Conservation (phyloP, 2,113 vertebrate species). For the Hippolais icterina region DNA sequence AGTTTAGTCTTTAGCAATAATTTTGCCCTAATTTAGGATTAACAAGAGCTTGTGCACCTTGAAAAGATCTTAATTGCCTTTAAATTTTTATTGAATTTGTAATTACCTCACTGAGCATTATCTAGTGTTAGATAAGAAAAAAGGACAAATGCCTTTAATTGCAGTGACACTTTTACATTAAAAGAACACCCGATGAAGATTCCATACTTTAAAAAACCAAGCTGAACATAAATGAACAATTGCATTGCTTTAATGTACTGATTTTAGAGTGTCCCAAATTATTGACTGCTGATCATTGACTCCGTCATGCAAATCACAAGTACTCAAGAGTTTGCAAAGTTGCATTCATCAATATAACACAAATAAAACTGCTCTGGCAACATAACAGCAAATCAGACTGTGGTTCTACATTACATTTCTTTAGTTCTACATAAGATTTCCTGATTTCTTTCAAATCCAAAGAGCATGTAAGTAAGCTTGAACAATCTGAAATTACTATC, state of each 20-base stretch:
- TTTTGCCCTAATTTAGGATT: not conserved
- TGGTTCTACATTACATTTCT: not conserved
- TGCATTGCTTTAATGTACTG: not conserved
- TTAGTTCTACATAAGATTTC: not conserved
- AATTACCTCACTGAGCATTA: not conserved
- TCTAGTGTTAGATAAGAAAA: not conserved
- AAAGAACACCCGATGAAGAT: not conserved
- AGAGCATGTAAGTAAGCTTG: accelerated
- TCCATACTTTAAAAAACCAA: not conserved
- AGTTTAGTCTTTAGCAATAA: not conserved
- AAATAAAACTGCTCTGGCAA: not conserved
- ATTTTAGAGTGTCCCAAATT: not conserved
- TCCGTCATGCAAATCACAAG: not conserved
- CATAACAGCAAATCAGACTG: not conserved
- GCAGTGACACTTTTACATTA: not conserved
- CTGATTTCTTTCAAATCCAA: not conserved
- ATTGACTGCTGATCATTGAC: not conserved
- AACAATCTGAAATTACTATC: not conserved
- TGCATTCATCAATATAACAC: not conserved
- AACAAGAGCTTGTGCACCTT: not conserved
- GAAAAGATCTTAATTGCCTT: not conserved
- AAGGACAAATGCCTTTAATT: not conserved
- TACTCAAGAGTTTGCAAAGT: not conserved
- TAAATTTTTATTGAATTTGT: not conserved
- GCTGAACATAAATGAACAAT: not conserved